These are phyloP conservation scores for Drosophila ochracea DNA, from an alignment of 2,888 invertebrate species.

Conservation along the genomic window DNA sequence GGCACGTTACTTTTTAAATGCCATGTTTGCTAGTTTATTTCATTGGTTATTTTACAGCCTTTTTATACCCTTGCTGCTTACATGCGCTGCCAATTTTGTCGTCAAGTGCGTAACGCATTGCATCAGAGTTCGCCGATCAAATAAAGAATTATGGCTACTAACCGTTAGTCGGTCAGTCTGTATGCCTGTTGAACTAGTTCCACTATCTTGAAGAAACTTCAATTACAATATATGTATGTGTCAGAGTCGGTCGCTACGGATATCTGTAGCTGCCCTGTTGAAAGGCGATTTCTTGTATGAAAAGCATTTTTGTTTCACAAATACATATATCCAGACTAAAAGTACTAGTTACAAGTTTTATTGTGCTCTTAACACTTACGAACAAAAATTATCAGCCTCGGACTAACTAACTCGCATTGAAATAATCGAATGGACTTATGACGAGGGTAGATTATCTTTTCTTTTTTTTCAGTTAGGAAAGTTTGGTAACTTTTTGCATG, in stretches of 20 bases:
- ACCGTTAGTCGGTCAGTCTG: neutral
- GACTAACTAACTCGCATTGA: neutral
- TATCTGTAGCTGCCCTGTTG: neutral
- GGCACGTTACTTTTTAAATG: conserved; percentile 51
- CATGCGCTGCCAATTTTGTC: neutral
- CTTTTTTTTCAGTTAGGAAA: neutral
- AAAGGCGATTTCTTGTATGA: neutral
- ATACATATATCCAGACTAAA: neutral
- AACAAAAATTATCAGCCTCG: neutral
- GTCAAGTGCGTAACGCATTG: neutral
- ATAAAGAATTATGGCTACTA: neutral
- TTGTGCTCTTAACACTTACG: neutral
- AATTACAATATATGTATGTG: neutral
- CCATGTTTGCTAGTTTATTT: conserved; percentile 34
- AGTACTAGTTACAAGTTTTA: neutral
- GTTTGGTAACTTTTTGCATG: conserved; percentile 40
- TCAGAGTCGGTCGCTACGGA: too few species aligned
- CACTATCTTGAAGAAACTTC: neutral
- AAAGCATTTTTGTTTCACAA: neutral
- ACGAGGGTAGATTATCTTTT: neutral
- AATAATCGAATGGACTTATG: neutral
- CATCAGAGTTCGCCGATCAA: neutral
- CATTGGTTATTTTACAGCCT: neutral
- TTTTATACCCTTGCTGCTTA: neutral
- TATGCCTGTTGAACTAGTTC: neutral